Base-by-base conservation (phyloP, 2,888 invertebrate species). In the Parnassius apollo region DNA sequence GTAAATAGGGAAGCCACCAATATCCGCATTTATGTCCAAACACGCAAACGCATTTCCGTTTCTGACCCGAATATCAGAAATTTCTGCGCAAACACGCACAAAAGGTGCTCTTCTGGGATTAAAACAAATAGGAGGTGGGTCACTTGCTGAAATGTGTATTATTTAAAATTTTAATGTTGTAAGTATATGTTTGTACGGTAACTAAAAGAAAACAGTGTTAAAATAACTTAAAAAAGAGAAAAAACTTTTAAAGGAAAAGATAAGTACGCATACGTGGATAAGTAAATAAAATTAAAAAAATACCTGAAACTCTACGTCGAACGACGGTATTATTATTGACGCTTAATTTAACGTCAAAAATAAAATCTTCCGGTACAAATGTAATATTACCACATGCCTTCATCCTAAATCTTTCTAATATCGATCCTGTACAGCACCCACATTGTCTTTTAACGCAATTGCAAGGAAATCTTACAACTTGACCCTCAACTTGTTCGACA, bases 351-450 rank as follows among this genome's bases (percentile, higher is more conserved):
- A 96, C 92, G 65, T 95, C 95, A 77, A 97, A 95, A 42, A 96
- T 94, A 79, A 97, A 97, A 69, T 97, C 96, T 72, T 96, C 96
- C 0, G 96, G 96, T 22, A 95, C 92, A 77, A 96, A 97, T 11
- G 94, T 93, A 35, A 97, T 91, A 76, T 96, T 96, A 51, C 96
- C 94, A 80, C 97, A 97, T 22, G 95, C 94, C 76, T 95, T 95
- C 88, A 95, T 95, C 67, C 93, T 93, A 71, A 95, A 93, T 50
- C 93, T 85, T 64, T 94, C 92, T 70, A 95, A 80, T 56, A 95
- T 82, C 61, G 94, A 88, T 13, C 94, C 94, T 2, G 95, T 94
- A 73, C 95, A 96, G 73, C 96, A 95, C 10, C 93, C 93, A 76
- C 95, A 96, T 73, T 94, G 86, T 18, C 95, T 94, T 42, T 82